Base-by-base conservation (phyloP, 2,797 vertebrate genomes). In the Cuniculus paca region DNA sequence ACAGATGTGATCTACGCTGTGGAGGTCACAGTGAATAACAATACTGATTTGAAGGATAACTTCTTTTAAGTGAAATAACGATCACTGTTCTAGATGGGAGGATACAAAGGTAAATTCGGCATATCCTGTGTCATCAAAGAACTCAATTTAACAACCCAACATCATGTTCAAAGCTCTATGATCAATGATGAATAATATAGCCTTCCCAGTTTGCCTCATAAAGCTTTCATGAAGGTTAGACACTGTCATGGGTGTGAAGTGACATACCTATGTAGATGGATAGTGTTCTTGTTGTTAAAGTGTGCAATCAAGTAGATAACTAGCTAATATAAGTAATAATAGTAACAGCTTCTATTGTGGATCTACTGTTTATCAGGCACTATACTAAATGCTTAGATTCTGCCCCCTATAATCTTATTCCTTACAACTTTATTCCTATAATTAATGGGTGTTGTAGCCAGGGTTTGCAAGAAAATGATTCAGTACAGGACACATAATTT, bases 201-300 rank as follows among this genome's bases (percentile, higher is more conserved):
- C 1, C 48, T 90, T 78, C n/a, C 26, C 82, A 90, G 36, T 5
- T 19, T 58, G 48, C 61, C 70, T 75, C 52, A 68, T 3, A 56
- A 83, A 58, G 36, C 20, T 70, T 34, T 68, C 90, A 31, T 4
- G 36, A 95, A 95, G 58, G 52, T 86, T 65, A 91, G 82, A 91
- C 34, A 39, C 20, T 5, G 6, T 1, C 45, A 26, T 1, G 56
- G 28, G 31, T 63, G 9, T 42, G 56, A 82, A 70, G n/a, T 58
- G 56, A 34, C 6, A 31, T 4, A 48, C 4, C 36, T 36, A 26
- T 22, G 16, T 28, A 22, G n/a, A 56, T 8, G 36, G 16, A 31
- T 24, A 50, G 13, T 56, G 17, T 12, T 19, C 45, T 34, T 83
- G 2, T 77, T 56, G 9, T 70, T 75, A 70, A 84, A 83, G 0